Evolutionary conservation across 2,888 invertebrate species (phyloP), one percentile per base, ranked within the genome.

Genomic region (Drosophila histrio): DNA sequence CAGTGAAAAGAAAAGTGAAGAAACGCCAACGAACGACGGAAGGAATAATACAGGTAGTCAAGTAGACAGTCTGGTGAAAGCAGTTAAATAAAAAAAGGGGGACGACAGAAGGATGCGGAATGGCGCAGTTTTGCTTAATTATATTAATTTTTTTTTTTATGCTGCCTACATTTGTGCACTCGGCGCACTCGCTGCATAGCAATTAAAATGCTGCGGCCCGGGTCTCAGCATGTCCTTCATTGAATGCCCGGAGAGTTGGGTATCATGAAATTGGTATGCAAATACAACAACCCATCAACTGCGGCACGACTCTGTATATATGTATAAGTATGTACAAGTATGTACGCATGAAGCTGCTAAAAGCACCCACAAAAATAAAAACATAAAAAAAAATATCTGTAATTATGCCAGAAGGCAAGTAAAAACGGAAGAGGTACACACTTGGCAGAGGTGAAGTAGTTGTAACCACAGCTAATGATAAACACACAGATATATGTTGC

Each of bases 61-160:
- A 59, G 63, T 41, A 54, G 73, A 47, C 53, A 59, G 64, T 26
- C 39, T 44, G 49, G 44, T 43, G 15, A 26, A 13, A 46, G 44
- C 46, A 24, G 15, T 32, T 54, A 50, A 49, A 24, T n/a, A n/a
- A n/a, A n/a, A n/a, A 24, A 28, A 17, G 11, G 57, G 13, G 15
- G 21, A 7, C 32, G 3, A 19, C 8, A 4, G 30, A 1, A 8
- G 32, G 2, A 26, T 19, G 44, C 60, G 43, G 17, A 69, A 59
- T 64, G 64, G 62, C 82, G 77, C 85, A 82, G 79, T 85, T 85
- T 78, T 76, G 60, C 83, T 82, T 86, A 82, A 82, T 82, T 82
- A 85, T 82, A 86, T 82, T 85, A 85, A 86, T 86, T 86, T 83
- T 85, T 83, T 85, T 82, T 77, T 75, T 64, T 85, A 71, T 79